Percentiles rank a stretch among this genome's conserved stretches.
Conservation (phyloP, 2,113 vertebrate species). For the Hucho hucho region DNA sequence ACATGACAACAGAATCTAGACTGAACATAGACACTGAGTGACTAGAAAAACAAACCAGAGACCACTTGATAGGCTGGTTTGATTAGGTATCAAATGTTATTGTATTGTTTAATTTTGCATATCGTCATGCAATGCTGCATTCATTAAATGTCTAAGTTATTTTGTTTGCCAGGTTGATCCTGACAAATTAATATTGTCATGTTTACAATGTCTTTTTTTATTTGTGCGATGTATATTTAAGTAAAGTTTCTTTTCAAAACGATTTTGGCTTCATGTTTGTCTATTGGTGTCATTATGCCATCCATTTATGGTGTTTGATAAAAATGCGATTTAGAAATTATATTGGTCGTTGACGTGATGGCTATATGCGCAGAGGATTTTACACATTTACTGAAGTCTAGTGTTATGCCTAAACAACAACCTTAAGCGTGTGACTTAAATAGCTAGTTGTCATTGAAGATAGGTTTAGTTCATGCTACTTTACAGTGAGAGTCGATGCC, state of each 20-base stretch:
- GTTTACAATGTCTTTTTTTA: conserved; percentile 77
- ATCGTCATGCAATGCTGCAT: conserved; percentile 67
- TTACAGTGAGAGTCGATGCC: neutral
- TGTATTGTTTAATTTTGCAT: conserved; percentile 64
- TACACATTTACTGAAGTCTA: too few relatives aligned
- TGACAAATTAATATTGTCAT: conserved; percentile 64
- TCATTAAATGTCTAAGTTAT: conserved; percentile 78
- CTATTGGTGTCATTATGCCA: neutral
- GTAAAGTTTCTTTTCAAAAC: conserved; percentile 73
- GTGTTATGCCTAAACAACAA: too few relatives aligned
- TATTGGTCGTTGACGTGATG: too few relatives aligned
- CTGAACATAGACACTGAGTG: conserved; percentile 35
- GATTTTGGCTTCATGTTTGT: conserved; percentile 24
- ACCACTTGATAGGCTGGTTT: conserved; percentile 43
- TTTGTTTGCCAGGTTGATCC: conserved; percentile 76
- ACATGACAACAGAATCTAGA: conserved; percentile 41
- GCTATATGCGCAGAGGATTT: too few relatives aligned
- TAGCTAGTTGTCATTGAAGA: neutral
- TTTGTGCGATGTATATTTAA: conserved; percentile 82
- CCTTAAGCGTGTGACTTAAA: too few relatives aligned
- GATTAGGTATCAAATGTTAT: conserved; percentile 52
- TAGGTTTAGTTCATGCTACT: too few relatives aligned
- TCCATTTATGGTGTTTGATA: too few relatives aligned
- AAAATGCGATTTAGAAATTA: too few relatives aligned
- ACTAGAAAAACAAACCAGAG: conserved; percentile 24